phyloP scores from a whole-genome alignment of 2,797 vertebrate species.

The Parauchenoglanis ngamensis region DNA sequence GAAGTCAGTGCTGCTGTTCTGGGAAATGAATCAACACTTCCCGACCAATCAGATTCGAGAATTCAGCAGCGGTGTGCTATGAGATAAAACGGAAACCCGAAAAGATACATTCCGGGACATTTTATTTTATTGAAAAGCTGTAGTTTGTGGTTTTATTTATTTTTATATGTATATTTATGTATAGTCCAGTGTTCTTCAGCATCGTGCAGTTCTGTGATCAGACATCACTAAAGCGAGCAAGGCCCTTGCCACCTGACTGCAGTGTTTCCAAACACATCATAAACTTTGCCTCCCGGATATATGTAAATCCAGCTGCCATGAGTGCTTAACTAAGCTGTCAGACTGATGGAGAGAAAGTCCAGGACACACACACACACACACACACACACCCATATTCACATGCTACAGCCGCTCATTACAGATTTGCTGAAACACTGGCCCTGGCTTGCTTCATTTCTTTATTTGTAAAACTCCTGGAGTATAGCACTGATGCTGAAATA shows the following conservation, averaged over 20 bases:
- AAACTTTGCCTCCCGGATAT: slow-evolving; percentile 39
- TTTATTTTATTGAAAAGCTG: neutral
- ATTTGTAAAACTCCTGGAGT: slow-evolving; percentile 43
- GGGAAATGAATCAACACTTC: neutral
- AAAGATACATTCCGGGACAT: neutral
- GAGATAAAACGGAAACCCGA: neutral
- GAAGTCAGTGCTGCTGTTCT: neutral
- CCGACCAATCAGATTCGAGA: neutral
- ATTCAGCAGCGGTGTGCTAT: neutral
- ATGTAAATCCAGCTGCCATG: slow-evolving; percentile 44
- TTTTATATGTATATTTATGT: neutral
- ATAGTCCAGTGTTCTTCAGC: neutral
- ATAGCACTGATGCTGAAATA: slow-evolving; percentile 59
- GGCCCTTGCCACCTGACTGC: slow-evolving; percentile 19
- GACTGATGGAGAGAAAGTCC: slow-evolving; percentile 42
- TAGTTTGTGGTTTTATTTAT: neutral
- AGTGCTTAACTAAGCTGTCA: slow-evolving; percentile 51
- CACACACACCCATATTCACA: slow-evolving; percentile 26
- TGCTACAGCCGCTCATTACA: slow-evolving; percentile 51
- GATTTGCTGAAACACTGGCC: slow-evolving; percentile 61
- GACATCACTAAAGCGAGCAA: neutral
- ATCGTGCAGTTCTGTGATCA: neutral
- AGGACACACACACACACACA: slow-evolving; percentile 36
- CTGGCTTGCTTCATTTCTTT: slow-evolving; percentile 55
- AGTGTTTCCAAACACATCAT: slow-evolving; percentile 34